Evolutionary conservation across 1,140 invertebrate species (phyloP), one percentile per base, ranked within the genome.

Genomic region (Drosophila asahinai): DNA sequence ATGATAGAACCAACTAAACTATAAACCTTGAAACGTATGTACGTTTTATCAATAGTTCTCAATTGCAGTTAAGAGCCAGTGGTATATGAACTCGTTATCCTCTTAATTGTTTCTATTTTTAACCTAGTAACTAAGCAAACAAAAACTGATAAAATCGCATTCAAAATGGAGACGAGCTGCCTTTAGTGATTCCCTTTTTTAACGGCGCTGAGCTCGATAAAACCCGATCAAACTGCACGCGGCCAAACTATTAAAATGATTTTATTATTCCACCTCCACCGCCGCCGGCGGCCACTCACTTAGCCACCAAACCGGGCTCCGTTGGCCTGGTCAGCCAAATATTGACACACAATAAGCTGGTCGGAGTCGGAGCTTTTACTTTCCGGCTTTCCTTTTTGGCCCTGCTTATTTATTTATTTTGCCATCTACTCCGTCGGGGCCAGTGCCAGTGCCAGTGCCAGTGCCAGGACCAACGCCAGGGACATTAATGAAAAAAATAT

Each of bases 401-500:
- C 72, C 47, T 55, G 33, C 62, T 66, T 47, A 58, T 72, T 75
- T 80, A 76, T 68, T 65, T 77, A 77, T 63, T 78, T 81, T 81
- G 72, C 64, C 78, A 74, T 80, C 77, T 75, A 72, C 66, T 72
- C 55, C 51, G 55, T 22, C 51, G 73, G 63, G 65, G 36, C 25
- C 68, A 8, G 36, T 14, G 6, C 7, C 33, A 19, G 27, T 17
- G 36, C 25, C 68, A 8, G 36, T 14, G 6, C 7, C 33, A 19
- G 27, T 17, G 15, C 33, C 33, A 33, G 17, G 30, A 36, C 11
- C 30, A 22, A 55, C 4, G 54, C 19, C 33, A 90, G 67, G 51
- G 70, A 57, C 81, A 90, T 90, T 90, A 89, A 89, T 90, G 84
- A 89, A 86, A 77, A 89, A 86, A 90, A 89, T 90, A 90, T 86